These are phyloP conservation scores for Helicolenus hilgendorfi DNA, from an alignment of 2,797 vertebrate genomes.

Conservation along the genomic window DNA sequence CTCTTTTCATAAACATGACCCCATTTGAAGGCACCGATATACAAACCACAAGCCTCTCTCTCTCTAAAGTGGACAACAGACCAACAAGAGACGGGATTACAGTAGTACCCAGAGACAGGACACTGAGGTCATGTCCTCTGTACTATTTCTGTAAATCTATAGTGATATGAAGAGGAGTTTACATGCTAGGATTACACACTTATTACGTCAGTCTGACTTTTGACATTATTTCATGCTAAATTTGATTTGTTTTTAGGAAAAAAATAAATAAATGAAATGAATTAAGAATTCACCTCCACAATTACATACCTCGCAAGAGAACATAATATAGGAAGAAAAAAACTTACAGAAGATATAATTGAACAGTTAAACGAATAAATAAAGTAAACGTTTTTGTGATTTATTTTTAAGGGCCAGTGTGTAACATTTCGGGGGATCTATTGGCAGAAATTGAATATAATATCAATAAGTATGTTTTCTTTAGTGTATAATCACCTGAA, in stretches of 20 bases:
- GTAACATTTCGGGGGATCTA: not conserved
- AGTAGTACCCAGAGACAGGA: not conserved
- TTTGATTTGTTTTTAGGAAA: not conserved
- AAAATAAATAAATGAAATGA: no score
- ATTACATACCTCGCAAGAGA: not conserved
- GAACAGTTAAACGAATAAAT: not conserved
- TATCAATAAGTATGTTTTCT: not conserved
- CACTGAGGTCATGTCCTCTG: not conserved
- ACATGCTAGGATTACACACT: no score
- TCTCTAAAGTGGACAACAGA: not conserved
- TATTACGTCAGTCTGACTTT: no score
- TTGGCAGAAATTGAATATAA: no score
- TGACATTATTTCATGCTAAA: not conserved
- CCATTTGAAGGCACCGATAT: no score
- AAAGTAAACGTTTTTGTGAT: not conserved
- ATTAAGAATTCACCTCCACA: not conserved
- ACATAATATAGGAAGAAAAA: no score
- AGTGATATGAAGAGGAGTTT: no score
- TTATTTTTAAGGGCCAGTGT: not conserved
- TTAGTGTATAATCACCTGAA: not conserved
- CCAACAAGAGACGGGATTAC: not conserved
- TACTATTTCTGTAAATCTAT: no score
- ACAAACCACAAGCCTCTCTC: not conserved
- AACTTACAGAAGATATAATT: no score
- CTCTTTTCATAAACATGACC: no score